Conservation (phyloP, 2,113 vertebrate species). For the Entomyzon cyanotis region DNA sequence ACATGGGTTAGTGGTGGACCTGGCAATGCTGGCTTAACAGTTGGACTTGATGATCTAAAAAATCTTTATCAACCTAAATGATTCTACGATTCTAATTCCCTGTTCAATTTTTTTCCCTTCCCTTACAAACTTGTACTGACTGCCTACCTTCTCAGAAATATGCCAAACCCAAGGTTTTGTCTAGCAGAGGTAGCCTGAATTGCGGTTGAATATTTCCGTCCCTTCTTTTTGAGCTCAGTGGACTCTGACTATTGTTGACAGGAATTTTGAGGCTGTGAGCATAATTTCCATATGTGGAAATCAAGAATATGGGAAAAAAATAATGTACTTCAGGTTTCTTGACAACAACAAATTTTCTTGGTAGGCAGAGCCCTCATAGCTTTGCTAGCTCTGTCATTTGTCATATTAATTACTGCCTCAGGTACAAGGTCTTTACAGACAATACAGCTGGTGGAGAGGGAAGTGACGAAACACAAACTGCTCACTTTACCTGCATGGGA, state of each 20-base stretch:
- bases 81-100: neutral
- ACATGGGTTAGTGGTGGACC: neutral
- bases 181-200: neutral
- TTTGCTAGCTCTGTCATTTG: neutral
- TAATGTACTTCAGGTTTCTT: too few relatives aligned
- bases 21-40: neutral
- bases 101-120: neutral
- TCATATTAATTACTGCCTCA: neutral
- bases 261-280: neutral
- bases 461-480: neutral
- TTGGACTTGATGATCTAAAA: neutral
- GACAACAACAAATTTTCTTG: neutral
- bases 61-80: neutral
- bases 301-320: neutral
- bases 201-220: accelerated
- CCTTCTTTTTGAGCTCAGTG: neutral
- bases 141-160: neutral
- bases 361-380: neutral
- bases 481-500: neutral
- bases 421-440: neutral
- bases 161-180: neutral
- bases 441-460: too few relatives aligned
- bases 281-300: neutral
- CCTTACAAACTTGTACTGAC: neutral
- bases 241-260: neutral